Percentiles rank a stretch among this genome's conserved stretches.
Conservation (phyloP, 2,797 vertebrate species). For the Epinephelus malabaricus region DNA sequence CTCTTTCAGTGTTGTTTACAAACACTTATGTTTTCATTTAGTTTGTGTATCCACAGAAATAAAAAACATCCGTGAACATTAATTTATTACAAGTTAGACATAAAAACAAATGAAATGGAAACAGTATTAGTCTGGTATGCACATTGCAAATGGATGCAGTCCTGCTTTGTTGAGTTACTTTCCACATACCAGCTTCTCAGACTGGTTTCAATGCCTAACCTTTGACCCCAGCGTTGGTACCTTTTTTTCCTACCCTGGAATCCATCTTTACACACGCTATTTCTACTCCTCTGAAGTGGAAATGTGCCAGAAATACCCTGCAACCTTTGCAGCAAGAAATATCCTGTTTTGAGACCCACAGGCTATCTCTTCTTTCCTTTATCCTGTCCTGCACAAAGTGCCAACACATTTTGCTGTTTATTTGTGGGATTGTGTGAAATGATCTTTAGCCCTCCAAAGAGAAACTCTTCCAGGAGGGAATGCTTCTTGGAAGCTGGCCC, state of each 20-base stretch:
- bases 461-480: conserved; percentile 33
- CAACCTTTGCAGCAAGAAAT: conserved; percentile 7
- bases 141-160: conserved; percentile 9
- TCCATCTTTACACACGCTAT: not conserved
- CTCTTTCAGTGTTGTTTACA: conserved; percentile 48
- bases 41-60: conserved; percentile 26
- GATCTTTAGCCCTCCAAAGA: conserved; percentile 52
- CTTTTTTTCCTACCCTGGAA: not conserved
- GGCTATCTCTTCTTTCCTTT: conserved; percentile 8
- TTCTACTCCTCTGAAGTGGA: not conserved
- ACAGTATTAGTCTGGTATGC: conserved; percentile 14
- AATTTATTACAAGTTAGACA: conserved; percentile 28
- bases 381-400: conserved; percentile 50
- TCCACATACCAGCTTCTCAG: conserved; percentile 5
- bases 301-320: conserved; percentile 5
- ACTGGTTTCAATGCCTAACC: not conserved
- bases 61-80: conserved; percentile 36
- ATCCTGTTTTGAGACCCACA: conserved; percentile 14
- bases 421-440: conserved; percentile 58
- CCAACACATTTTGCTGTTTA: conserved; percentile 43
- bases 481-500: conserved; percentile 43
- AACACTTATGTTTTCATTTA: conserved; percentile 48
- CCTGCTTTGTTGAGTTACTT: conserved; percentile 10
- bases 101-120: conserved; percentile 47
- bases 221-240: not conserved